Conservation (phyloP, 2,113 vertebrate genomes). For the Macrotus californicus region DNA sequence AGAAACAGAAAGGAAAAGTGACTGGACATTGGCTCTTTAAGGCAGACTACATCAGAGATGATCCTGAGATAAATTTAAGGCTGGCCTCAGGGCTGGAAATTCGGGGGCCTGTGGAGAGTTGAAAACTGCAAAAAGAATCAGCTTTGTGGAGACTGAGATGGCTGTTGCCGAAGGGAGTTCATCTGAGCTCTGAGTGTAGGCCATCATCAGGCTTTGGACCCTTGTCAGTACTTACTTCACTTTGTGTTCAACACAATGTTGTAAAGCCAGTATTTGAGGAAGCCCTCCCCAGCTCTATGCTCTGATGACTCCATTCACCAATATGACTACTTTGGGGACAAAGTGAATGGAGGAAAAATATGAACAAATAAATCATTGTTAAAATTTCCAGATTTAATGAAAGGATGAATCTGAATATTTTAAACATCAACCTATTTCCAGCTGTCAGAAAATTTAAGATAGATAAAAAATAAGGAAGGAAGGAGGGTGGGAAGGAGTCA, state of each 20-base stretch:
- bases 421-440: background rate
- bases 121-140: background rate
- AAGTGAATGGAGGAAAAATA: background rate
- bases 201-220: background rate
- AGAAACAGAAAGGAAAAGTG: background rate
- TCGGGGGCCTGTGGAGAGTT: rapidly evolving
- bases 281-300: background rate
- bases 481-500: background rate
- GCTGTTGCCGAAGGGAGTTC: background rate
- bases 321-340: background rate
- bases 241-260: background rate
- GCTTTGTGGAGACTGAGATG: too few species aligned
- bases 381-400: background rate
- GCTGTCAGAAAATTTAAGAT: background rate
- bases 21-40: background rate
- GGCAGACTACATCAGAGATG: background rate
- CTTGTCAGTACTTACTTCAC: background rate
- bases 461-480: background rate
- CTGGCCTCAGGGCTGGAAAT: background rate
- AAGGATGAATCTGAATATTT: background rate
- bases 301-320: background rate
- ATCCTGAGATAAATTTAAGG: background rate
- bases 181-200: background rate
- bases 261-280: background rate
- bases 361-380: background rate